Evolutionary conservation across 1,140 invertebrate genomes (phyloP).

Genomic region (Rhyzopertha dominica): DNA sequence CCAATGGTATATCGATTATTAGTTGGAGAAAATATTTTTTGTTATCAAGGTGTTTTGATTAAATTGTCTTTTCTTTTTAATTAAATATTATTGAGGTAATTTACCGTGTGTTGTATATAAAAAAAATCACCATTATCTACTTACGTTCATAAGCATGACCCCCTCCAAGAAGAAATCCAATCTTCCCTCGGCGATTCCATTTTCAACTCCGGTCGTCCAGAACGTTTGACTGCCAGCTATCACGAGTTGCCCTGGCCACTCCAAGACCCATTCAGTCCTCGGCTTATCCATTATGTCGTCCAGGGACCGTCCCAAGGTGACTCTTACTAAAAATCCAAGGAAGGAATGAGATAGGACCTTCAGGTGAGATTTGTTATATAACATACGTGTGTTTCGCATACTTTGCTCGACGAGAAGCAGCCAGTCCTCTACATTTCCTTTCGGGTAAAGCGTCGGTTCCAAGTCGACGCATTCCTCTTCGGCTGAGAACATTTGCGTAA

Average conservation of each 20-base stretch:
- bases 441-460: slow-evolving; percentile 59
- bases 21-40: too few species aligned
- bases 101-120: too few species aligned
- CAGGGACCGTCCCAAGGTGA: slow-evolving; percentile 52
- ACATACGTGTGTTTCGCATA: slow-evolving; percentile 64
- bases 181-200: slow-evolving; percentile 47
- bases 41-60: too few species aligned
- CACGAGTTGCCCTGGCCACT: slow-evolving; percentile 73
- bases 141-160: slow-evolving; percentile 48
- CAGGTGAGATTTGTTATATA: too few species aligned
- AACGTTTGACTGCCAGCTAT: slow-evolving; percentile 61
- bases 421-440: slow-evolving; percentile 75
- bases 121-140: too few species aligned
- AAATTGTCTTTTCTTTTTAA: too few species aligned
- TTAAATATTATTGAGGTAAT: too few species aligned
- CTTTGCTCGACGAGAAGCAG: slow-evolving; percentile 61
- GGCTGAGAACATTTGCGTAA: slow-evolving; percentile 71
- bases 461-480: slow-evolving; percentile 69
- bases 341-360: slow-evolving; percentile 44
- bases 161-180: slow-evolving; percentile 47
- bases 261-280: slow-evolving; percentile 62
- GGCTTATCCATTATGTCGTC: slow-evolving; percentile 44
- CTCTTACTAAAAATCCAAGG: slow-evolving; percentile 42
- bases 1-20: too few species aligned
- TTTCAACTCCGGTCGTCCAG: slow-evolving; percentile 59